Evolutionary conservation across 2,113 vertebrate species (phyloP).

Genomic region (Oxygymnocypris stewartii): DNA sequence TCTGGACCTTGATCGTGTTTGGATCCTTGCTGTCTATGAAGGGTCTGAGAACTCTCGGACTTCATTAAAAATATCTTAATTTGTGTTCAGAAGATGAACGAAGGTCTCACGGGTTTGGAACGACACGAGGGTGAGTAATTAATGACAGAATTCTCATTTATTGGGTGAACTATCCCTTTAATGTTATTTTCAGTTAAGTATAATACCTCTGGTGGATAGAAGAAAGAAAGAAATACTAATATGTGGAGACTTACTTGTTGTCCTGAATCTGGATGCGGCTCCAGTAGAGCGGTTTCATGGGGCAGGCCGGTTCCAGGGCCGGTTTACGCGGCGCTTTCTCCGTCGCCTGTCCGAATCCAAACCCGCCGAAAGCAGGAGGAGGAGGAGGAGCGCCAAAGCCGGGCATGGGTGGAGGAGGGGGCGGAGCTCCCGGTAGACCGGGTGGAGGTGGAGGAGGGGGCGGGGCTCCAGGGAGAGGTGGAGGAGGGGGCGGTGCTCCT

Average conservation of each 20-base stretch:
- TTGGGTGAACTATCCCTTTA: too few species aligned
- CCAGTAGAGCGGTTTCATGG: conserved; percentile 99
- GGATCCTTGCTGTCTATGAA: too few species aligned
- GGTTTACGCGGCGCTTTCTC: conserved; percentile 83
- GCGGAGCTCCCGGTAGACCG: conserved; percentile 66
- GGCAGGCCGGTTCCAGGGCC: conserved; percentile 87
- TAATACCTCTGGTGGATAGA: too few species aligned
- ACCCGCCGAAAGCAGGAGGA: conserved; percentile 64
- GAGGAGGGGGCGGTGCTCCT: conserved; percentile 47
- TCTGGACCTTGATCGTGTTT: too few species aligned
- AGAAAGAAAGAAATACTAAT: too few species aligned
- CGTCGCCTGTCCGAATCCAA: conserved; percentile 68
- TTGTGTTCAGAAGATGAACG: too few species aligned
- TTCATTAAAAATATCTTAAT: too few species aligned
- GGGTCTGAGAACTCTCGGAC: too few species aligned
- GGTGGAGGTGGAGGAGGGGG: conserved; percentile 63
- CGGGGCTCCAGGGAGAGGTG: conserved; percentile 63
- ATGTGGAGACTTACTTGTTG: conserved; percentile 80
- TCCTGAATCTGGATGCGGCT: conserved; percentile 91
- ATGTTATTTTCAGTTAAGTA: too few species aligned
- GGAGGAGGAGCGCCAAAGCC: conserved; percentile 69
- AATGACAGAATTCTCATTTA: not conserved
- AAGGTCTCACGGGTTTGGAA: too few species aligned
- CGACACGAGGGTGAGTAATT: too few species aligned
- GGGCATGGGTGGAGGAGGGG: conserved; percentile 72